Evolutionary conservation across 2,113 vertebrate genomes (phyloP).

Genomic region (Chloebia gouldiae): DNA sequence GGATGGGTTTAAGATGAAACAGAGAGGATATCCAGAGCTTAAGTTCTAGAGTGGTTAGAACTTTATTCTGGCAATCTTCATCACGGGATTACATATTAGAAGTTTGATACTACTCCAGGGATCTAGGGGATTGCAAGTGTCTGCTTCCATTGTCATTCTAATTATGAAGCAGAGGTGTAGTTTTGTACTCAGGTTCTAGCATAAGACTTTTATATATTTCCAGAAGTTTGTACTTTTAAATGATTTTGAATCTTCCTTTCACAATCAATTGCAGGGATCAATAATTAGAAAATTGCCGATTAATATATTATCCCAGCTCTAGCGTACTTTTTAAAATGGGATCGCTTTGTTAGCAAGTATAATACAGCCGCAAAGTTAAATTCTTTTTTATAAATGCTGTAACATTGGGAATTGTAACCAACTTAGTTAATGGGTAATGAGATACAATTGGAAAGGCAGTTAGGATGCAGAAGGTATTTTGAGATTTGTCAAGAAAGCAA

Average conservation of each 20-base stretch:
- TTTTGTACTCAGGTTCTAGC: background rate
- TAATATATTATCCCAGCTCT: background rate
- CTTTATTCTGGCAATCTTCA: background rate
- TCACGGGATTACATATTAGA: background rate
- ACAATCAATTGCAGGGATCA: background rate
- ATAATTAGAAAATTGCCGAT: background rate
- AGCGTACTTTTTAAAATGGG: background rate
- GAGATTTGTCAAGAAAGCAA: background rate
- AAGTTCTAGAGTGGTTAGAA: background rate
- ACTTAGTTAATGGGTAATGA: background rate
- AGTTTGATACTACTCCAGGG: background rate
- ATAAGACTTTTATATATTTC: background rate
- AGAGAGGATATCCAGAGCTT: background rate
- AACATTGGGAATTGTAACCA: background rate
- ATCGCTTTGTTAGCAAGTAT: background rate
- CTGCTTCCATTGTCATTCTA: background rate
- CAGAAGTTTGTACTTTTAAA: background rate
- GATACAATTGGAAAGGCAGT: background rate
- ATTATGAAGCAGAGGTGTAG: background rate
- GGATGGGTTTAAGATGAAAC: background rate
- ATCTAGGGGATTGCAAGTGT: background rate
- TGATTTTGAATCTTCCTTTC: background rate
- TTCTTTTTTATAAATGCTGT: background rate
- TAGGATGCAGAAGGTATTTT: background rate
- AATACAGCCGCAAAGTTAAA: background rate